phyloP scores from a whole-genome alignment of 2,113 vertebrate species.

The Bufo bufo region DNA sequence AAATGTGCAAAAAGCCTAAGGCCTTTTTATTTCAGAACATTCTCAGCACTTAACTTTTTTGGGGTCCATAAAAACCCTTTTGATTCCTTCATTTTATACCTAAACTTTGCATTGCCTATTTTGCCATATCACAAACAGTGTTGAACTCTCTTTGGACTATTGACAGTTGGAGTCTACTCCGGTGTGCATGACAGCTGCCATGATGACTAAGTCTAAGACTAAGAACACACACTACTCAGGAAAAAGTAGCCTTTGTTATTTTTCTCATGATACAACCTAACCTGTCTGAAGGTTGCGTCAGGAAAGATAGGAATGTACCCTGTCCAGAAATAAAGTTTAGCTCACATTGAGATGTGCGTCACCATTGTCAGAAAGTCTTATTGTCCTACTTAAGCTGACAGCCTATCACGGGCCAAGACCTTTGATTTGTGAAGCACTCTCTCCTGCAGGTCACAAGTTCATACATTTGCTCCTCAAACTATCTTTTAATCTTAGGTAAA shows the following conservation, averaged over 20 bases:
- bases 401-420: neutral
- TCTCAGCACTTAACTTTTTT: too few relatives aligned
- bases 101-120: neutral
- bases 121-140: neutral
- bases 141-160: neutral
- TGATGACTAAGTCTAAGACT: neutral
- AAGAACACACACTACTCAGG: neutral
- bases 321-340: neutral
- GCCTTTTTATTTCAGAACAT: too few relatives aligned
- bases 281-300: constrained; percentile 2
- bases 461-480: neutral
- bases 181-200: neutral
- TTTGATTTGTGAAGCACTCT: constrained; percentile 1
- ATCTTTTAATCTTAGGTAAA: neutral
- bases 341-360: neutral
- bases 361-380: neutral
- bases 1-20: too few relatives aligned
- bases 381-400: constrained; percentile 19
- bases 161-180: neutral
- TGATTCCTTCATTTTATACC: neutral
- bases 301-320: neutral
- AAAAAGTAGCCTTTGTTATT: neutral
- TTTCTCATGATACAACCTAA: constrained; percentile 6
- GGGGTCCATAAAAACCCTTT: too few relatives aligned
- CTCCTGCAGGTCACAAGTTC: neutral